Base-by-base conservation (phyloP, 2,888 invertebrate species). In the Protonemura montana region DNA sequence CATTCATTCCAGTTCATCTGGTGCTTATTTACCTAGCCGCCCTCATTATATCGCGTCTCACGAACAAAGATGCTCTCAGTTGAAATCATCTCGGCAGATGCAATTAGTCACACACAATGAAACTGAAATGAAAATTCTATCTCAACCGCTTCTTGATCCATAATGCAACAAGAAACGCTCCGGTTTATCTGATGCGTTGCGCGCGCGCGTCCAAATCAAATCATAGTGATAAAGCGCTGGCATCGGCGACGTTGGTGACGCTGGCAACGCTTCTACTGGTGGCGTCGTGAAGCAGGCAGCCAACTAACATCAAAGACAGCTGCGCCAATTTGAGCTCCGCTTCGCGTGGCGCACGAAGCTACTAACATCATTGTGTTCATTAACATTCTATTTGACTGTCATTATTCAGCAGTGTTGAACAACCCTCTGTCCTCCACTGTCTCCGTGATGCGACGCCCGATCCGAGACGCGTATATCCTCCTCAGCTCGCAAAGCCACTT, bases 301-400 rank as follows among this genome's bases (percentile, higher is more conserved):
- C 59, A 59, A 59, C 59, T 59, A 59, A 59, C 85, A 86, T 86
- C 86, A 86, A 86, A 86, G 86, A 26, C 85, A 86, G 82, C 28
- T 41, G 27, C 59, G 81, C 81, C 81, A 81, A 81, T 81, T 81
- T 81, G 29, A 27, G 84, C 59, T 76, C 26, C 84, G 59, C 59
- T 59, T 76, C 76, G 59, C 84, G 84, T 84, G 29, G 28, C 28
- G 28, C n/a, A 81, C 28, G 84, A 13, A 10, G 27, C 26, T 28
- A 21, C 85, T 87, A 87, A 87, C 83, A 41, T 83, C 85, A 87
- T 87, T 87, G 87, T 87, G 59, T 85, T 85, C 87, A 85, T 85
- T 87, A 85, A 85, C 85, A 85, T 87, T 85, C 87, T 87, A 87
- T 87, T 87, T 85, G 85, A 41, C 85, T 76, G 82, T 85, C 87